Conservation (phyloP, 2,113 vertebrate species). For the Theristicus caerulescens region DNA sequence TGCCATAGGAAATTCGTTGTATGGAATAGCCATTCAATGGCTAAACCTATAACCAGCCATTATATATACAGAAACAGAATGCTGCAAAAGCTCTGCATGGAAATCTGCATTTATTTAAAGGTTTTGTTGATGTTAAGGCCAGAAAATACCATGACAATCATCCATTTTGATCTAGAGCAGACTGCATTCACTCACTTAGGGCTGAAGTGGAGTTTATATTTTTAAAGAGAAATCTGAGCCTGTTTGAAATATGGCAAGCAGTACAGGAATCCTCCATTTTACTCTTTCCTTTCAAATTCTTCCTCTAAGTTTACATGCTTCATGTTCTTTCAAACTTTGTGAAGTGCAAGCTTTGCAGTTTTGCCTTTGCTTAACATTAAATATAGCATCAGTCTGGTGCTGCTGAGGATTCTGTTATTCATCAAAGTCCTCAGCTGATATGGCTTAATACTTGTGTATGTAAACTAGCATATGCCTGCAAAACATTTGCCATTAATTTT, state of each 20-base stretch:
- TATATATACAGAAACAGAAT: neutral
- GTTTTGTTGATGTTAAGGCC: neutral
- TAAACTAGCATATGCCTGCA: neutral
- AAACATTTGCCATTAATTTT: neutral
- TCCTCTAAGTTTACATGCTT: neutral
- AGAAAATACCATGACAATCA: neutral
- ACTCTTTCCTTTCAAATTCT: neutral
- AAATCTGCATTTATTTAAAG: neutral
- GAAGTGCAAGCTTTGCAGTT: neutral
- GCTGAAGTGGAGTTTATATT: neutral
- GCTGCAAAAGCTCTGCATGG: neutral
- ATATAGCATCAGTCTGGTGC: neutral
- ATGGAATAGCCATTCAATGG: neutral
- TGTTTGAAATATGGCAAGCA: neutral
- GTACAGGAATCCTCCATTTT: neutral
- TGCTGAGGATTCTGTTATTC: neutral
- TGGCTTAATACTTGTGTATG: neutral
- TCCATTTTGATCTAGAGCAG: neutral
- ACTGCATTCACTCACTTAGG: neutral
- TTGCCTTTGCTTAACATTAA: neutral
- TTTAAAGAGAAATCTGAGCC: neutral
- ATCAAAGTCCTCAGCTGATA: neutral
- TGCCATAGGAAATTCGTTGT: neutral
- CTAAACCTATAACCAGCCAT: neutral
- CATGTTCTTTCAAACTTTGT: neutral